phyloP scores from a whole-genome alignment of 2,113 vertebrate genomes.

The Calidris pygmaea region DNA sequence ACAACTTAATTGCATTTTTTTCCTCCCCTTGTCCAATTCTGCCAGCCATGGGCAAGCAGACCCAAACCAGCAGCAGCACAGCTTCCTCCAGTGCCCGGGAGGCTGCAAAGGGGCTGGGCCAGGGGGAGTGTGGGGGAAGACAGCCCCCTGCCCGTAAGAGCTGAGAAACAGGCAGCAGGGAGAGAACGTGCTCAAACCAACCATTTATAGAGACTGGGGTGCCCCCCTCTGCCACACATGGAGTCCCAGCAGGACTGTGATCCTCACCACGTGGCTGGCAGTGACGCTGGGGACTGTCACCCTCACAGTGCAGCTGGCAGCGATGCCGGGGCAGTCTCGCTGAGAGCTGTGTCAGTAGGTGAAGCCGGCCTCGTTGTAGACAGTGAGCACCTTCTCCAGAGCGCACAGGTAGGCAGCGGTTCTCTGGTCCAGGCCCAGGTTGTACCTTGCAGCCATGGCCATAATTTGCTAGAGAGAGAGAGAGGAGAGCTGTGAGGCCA shows the following conservation, averaged over 20 bases:
- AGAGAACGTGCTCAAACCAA: neutral
- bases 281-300: accelerated
- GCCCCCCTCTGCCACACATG: accelerated
- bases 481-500: neutral
- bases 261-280: accelerated
- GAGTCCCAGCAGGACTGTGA: neutral
- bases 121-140: neutral
- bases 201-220: neutral
- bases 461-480: conserved; percentile 82
- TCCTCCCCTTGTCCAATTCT: neutral
- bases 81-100: neutral
- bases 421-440: conserved; percentile 85
- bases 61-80: neutral
- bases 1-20: neutral
- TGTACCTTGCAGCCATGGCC: conserved; percentile 84
- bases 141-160: neutral
- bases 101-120: neutral
- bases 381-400: conserved; percentile 87
- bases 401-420: conserved; percentile 87
- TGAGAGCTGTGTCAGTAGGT: conserved; percentile 48
- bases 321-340: accelerated
- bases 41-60: neutral
- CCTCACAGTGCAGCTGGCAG: accelerated
- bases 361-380: conserved; percentile 82
- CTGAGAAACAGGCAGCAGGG: neutral